phyloP scores from a whole-genome alignment of 1,140 invertebrate species.

The Cherax quadricarinatus region DNA sequence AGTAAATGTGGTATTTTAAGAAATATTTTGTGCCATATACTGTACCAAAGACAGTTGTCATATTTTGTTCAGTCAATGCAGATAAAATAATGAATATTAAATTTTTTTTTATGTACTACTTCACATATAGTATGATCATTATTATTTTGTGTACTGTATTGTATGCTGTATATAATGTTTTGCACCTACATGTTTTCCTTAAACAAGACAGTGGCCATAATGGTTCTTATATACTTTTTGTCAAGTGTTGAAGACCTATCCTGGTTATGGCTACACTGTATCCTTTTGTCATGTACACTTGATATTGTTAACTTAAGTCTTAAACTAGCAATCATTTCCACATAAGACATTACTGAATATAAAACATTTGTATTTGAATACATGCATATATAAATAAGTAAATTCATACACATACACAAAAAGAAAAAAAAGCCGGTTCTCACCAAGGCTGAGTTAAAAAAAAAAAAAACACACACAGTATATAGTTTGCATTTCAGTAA shows the following conservation, averaged over 20 bases:
- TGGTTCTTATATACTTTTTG: neutral
- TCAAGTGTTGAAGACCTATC: neutral
- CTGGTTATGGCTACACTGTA: neutral
- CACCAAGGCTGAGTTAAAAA: no score
- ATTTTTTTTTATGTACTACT: neutral
- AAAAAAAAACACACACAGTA: no score
- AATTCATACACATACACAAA: no score
- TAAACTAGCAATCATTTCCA: no score
- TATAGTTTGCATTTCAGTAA: no score
- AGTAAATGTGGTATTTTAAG: neutral
- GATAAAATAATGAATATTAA: neutral
- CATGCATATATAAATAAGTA: no score
- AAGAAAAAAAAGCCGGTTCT: no score
- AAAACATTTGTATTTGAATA: no score
- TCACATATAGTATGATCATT: neutral
- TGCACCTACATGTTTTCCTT: neutral
- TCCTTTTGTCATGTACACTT: neutral
- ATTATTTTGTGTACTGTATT: neutral
- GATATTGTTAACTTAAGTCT: neutral
- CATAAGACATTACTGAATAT: no score
- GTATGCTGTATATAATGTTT: neutral
- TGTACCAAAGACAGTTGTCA: neutral
- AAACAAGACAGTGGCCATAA: neutral
- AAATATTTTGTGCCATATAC: neutral
- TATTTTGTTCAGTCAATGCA: neutral